Conservation (phyloP, 2,797 vertebrate genomes). For the Mus minutoides region DNA sequence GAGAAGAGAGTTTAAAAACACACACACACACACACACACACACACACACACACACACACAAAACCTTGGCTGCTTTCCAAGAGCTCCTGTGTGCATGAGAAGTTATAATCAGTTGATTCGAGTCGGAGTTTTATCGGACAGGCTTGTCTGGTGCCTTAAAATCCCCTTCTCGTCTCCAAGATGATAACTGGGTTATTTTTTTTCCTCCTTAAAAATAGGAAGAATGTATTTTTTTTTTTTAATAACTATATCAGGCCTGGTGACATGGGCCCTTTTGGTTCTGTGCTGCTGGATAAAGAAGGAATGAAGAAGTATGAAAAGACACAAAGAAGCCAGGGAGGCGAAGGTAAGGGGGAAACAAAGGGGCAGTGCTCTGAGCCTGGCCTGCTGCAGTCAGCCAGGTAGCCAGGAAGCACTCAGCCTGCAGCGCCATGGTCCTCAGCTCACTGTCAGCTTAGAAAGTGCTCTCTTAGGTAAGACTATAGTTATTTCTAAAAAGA, state of each 20-base stretch:
- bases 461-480: conserved; percentile 51
- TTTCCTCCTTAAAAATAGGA: conserved; percentile 68
- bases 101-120: conserved; percentile 79
- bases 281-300: conserved; percentile 77
- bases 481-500: background rate
- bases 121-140: conserved; percentile 85
- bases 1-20: conserved; percentile 33
- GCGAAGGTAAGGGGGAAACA: conserved; percentile 77
- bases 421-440: background rate
- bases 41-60: conserved; percentile 37
- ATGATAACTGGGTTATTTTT: conserved; percentile 80
- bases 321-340: conserved; percentile 75
- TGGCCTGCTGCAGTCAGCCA: background rate
- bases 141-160: conserved; percentile 80
- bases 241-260: conserved; percentile 69
- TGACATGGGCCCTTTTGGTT: conserved; percentile 62
- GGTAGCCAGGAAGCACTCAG: conserved; percentile 6
- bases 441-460: background rate
- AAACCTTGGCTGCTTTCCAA: conserved; percentile 83
- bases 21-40: conserved; percentile 29
- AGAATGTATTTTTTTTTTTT: conserved; percentile 66
- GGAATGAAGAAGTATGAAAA: conserved; percentile 80
- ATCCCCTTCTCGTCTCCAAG: conserved; percentile 73
- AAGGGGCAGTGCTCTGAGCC: background rate
- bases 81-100: conserved; percentile 73